A percentile compares a stretch with the other conserved stretches of the same genome.
Conservation (phyloP, 2,888 invertebrate genomes). For the Agrotis ipsilon region DNA sequence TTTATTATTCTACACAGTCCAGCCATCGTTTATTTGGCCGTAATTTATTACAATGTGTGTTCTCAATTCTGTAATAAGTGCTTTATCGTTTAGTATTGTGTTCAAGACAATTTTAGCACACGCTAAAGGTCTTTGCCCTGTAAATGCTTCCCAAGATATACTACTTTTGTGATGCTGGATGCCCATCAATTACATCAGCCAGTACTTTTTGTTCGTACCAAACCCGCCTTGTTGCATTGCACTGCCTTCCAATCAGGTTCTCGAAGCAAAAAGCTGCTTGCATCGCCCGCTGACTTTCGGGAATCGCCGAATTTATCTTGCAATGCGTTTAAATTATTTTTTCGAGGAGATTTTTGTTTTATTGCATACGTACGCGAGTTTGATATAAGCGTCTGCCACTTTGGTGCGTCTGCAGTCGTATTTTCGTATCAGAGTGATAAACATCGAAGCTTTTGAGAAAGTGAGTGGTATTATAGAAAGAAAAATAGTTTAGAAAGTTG, state of each 20-base stretch:
- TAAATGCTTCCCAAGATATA: not conserved
- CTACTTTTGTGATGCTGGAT: not conserved
- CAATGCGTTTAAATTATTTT: slow-evolving; percentile 34
- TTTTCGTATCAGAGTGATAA: slow-evolving; percentile 27
- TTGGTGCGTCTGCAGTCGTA: slow-evolving; percentile 37
- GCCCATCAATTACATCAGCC: slow-evolving; percentile 26
- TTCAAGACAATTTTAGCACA: slow-evolving; percentile 1
- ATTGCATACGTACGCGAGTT: slow-evolving; percentile 15
- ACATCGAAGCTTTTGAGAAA: slow-evolving; percentile 33
- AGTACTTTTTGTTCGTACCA: slow-evolving; percentile 24
- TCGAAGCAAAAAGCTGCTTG: slow-evolving; percentile 24
- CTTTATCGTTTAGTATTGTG: not conserved
- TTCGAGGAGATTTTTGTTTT: slow-evolving; percentile 33
- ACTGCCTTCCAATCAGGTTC: slow-evolving; percentile 35
- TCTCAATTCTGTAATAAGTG: not conserved
- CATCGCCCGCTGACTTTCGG: slow-evolving; percentile 67
- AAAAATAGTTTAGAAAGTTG: slow-evolving; percentile 31
- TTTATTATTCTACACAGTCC: too few species aligned
- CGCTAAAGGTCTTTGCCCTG: not conserved
- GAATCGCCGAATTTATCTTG: slow-evolving; percentile 61
- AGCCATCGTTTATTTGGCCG: too few species aligned
- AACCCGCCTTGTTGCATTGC: slow-evolving; percentile 27
- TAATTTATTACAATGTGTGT: not conserved
- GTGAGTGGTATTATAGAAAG: slow-evolving; percentile 16
- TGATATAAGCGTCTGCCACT: slow-evolving; percentile 35